These are phyloP conservation scores for Neelides folsomi DNA, from an alignment of 2,888 invertebrate genomes.

Conservation along the genomic window DNA sequence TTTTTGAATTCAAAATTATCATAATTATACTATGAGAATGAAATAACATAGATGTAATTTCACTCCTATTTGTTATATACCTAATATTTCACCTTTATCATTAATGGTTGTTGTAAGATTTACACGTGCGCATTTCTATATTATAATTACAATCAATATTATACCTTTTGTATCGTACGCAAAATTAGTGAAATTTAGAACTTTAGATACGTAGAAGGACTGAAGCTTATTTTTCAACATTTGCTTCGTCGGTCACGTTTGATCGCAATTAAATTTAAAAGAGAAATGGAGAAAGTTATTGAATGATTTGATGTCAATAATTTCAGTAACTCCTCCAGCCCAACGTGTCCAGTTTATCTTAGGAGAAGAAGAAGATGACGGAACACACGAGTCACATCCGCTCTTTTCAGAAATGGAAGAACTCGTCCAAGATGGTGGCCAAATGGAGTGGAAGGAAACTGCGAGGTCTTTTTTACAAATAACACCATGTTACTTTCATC, in stretches of 20 bases:
- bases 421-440: constrained; percentile 64
- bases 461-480: constrained; percentile 48
- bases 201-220: too few relatives aligned
- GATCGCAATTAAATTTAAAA: background rate
- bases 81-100: background rate
- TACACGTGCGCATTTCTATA: background rate
- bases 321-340: constrained; percentile 78
- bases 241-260: background rate
- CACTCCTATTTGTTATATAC: too few relatives aligned
- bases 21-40: too few relatives aligned
- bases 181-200: too few relatives aligned
- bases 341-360: constrained; percentile 95
- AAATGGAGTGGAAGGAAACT: constrained; percentile 97
- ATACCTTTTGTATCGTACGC: too few relatives aligned
- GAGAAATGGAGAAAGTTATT: too few relatives aligned
- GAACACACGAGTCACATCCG: constrained; percentile 69
- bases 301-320: background rate
- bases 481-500: too few relatives aligned
- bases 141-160: too few relatives aligned
- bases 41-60: too few relatives aligned
- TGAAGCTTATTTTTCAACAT: too few relatives aligned
- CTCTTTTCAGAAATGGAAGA: constrained; percentile 98
- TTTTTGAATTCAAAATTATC: too few relatives aligned
- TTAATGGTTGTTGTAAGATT: background rate
- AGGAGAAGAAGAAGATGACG: constrained; percentile 81